Base-by-base conservation (phyloP, 2,113 vertebrate species). In the Holacanthus passer region DNA sequence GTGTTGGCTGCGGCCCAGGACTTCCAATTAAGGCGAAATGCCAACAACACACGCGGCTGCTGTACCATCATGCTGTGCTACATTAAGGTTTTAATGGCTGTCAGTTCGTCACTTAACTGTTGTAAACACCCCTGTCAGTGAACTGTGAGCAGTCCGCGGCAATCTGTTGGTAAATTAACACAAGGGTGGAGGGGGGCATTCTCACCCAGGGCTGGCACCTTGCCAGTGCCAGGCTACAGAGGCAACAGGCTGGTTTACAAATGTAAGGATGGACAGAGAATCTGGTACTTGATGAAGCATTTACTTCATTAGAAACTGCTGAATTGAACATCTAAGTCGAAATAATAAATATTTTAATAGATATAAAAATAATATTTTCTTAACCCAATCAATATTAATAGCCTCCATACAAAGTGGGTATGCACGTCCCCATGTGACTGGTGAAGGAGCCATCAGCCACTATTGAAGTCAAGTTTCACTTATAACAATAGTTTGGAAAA, bases 131-230 rank as follows among this genome's bases (percentile, higher is more conserved):
- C 81, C 85, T 3, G 24, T 93, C 92, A 87, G 88, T 87, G 89
- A 94, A 93, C 92, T 90, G 94, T 79, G 93, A 93, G 90, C 77
- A 87, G 90, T 90, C 90, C 89, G 74, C 79, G 63, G 91, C 89
- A 94, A 94, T 93, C 91, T 91, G 84, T 65, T 90, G 73, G 91
- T 91, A 95, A 95, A 96, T 96, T 96, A 96, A 96, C 94, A 93
- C n/a, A n/a, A n/a, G 95, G 93, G 81, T 82, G 73, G 14, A 14
- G 17, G 79, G 83, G 14, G 80, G 82, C 50, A 79, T 55, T 1
- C 92, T 83, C 90, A 91, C 94, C 94, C 91, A 53, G 52, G 60
- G 66, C 59, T 96, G 96, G 96, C 95, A 89, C 64, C 66, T 63
- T 91, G 96, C 96, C 95, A 97, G 90, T 88, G 90, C 91, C 35